Evolutionary conservation across 2,797 vertebrate genomes (phyloP).

Genomic region (Chrysocyon brachyurus): DNA sequence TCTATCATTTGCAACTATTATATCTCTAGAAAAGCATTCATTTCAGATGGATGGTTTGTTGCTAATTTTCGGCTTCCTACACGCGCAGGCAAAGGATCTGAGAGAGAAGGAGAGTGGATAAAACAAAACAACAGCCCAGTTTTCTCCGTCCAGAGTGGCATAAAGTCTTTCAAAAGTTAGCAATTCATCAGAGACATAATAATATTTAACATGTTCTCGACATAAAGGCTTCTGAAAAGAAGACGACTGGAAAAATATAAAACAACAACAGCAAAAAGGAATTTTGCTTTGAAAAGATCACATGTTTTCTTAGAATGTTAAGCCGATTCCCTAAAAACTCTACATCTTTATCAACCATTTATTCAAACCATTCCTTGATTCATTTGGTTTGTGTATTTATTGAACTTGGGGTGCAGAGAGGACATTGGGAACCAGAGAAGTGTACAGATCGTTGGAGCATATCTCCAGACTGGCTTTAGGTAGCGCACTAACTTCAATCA

Average conservation of each 20-base stretch:
- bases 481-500: neutral
- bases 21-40: constrained; percentile 31
- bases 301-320: neutral
- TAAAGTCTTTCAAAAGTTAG: neutral
- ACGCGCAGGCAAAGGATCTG: neutral
- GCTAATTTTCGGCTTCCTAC: neutral
- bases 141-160: neutral
- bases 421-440: neutral
- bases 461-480: neutral
- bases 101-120: neutral
- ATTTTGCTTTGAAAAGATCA: neutral
- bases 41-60: constrained; percentile 13
- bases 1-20: constrained; percentile 50
- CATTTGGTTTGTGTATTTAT: constrained; percentile 4
- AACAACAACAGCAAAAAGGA: neutral
- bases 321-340: neutral
- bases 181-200: neutral
- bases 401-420: neutral
- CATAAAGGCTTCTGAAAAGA: neutral
- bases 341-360: neutral
- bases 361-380: neutral
- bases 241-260: neutral
- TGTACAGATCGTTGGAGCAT: neutral
- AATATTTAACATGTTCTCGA: neutral
- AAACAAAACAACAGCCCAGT: neutral